Percentiles rank a stretch among this genome's conserved stretches.
Conservation (phyloP, 2,888 invertebrate species). For the Drosophila neonasuta region DNA sequence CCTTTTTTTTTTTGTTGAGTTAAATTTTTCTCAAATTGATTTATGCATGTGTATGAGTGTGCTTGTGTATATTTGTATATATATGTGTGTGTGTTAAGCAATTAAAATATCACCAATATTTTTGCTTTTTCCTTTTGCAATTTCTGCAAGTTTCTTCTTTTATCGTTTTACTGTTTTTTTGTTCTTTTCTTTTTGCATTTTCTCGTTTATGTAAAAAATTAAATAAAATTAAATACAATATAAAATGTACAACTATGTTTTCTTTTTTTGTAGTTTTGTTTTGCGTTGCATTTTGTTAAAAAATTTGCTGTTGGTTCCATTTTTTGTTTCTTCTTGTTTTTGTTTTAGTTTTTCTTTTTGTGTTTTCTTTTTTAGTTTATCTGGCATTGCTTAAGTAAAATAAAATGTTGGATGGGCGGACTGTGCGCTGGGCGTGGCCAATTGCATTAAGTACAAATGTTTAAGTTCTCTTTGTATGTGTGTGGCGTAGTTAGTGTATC, state of each 20-base stretch:
- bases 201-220: constrained; percentile 56
- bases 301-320: constrained; percentile 66
- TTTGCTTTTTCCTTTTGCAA: constrained; percentile 49
- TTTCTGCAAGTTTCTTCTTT: constrained; percentile 35
- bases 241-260: constrained; percentile 72
- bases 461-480: constrained; percentile 55
- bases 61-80: constrained; percentile 19
- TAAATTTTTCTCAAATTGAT: constrained; percentile 19
- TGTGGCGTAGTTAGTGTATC: constrained; percentile 12
- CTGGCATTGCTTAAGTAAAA: constrained; percentile 64
- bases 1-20: too few relatives aligned
- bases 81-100: constrained; percentile 48
- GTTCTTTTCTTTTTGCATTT: constrained; percentile 44
- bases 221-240: constrained; percentile 73
- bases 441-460: constrained; percentile 73
- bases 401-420: constrained; percentile 57
- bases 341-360: constrained; percentile 25
- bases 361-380: constrained; percentile 13
- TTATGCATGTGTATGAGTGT: constrained; percentile 43
- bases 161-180: constrained; percentile 50
- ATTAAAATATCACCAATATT: constrained; percentile 78
- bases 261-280: constrained; percentile 25
- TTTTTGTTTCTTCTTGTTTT: constrained; percentile 36
- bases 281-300: constrained; percentile 41
- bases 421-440: constrained; percentile 64